phyloP scores from a whole-genome alignment of 23 tunicate species.

The Pegea sp. region DNA sequence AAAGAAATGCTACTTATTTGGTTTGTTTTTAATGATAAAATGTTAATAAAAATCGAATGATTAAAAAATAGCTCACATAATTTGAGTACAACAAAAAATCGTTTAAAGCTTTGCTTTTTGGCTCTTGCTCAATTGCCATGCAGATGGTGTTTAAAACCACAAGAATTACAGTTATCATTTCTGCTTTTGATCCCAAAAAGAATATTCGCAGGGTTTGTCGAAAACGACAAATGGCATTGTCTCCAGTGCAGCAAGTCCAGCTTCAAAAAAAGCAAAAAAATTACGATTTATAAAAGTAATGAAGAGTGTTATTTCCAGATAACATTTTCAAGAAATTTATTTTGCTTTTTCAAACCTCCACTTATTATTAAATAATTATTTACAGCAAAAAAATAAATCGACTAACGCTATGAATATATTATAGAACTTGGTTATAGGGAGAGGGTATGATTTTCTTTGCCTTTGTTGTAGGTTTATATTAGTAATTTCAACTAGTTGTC shows the following conservation, averaged over 20 bases:
- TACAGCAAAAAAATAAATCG: too few species aligned
- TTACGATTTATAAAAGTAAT: too few species aligned
- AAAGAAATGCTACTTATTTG: background rate
- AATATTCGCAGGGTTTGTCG: constrained; percentile 20
- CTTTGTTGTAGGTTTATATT: too few species aligned
- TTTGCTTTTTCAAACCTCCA: too few species aligned
- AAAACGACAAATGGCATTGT: constrained; percentile 14
- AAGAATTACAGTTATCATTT: constrained; percentile 44
- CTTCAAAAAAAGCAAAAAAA: constrained; percentile 4
- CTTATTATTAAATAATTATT: too few species aligned
- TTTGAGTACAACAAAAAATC: constrained; percentile 21
- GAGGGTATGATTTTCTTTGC: too few species aligned
- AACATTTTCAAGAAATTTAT: too few species aligned
- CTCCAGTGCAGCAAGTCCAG: constrained; percentile 63
- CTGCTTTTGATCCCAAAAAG: constrained; percentile 42
- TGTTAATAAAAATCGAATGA: too few species aligned
- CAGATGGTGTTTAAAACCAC: constrained; percentile 53
- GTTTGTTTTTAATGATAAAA: background rate
- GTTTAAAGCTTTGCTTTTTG: constrained; percentile 11
- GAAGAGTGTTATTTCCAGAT: too few species aligned
- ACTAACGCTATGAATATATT: too few species aligned
- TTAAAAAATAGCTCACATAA: constrained; percentile 28
- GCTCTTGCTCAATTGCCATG: constrained; percentile 70
- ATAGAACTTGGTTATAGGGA: too few species aligned
- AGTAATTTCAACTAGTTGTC: too few species aligned